Conservation (phyloP, 1,140 invertebrate species). For the Chironomus striatipennis region DNA sequence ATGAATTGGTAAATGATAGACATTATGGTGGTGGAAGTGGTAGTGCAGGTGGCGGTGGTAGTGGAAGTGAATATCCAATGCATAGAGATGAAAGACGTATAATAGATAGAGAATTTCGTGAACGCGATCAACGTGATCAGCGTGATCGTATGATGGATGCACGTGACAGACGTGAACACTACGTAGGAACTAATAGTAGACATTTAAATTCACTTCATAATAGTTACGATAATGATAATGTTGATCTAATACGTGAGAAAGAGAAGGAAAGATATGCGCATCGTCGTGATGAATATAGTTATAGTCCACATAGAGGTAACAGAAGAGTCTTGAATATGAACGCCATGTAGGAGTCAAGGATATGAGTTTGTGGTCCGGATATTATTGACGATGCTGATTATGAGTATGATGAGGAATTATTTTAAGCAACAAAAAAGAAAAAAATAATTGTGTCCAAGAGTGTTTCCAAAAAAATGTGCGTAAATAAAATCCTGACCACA, state of each 20-base stretch:
- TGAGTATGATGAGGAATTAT: conserved; percentile 20
- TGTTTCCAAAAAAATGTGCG: neutral
- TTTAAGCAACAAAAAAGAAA: neutral
- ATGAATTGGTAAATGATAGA: conserved; percentile 36
- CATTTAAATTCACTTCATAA: conserved; percentile 30
- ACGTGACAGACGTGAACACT: neutral
- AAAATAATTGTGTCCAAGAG: neutral
- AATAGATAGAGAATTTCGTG: conserved; percentile 32
- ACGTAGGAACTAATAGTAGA: conserved; percentile 25
- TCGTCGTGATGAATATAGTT: conserved; percentile 27
- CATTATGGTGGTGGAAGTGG: conserved; percentile 34
- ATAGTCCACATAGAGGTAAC: conserved; percentile 41
- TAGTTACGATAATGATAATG: conserved; percentile 30
- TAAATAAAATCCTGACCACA: neutral
- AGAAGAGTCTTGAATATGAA: conserved; percentile 41
- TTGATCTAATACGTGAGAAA: conserved; percentile 29
- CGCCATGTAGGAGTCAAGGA: conserved; percentile 43
- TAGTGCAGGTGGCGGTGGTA: conserved; percentile 29
- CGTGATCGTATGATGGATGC: conserved; percentile 10
- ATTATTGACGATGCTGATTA: conserved; percentile 17
- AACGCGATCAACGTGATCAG: conserved; percentile 32
- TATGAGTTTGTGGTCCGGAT: conserved; percentile 40
- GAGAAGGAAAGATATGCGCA: conserved; percentile 29
- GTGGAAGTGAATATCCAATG: conserved; percentile 29
- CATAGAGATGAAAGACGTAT: conserved; percentile 13